Evolutionary conservation across 35 echinoderm and acorn worm species (phyloP).

Genomic region (Ptychodera flava): DNA sequence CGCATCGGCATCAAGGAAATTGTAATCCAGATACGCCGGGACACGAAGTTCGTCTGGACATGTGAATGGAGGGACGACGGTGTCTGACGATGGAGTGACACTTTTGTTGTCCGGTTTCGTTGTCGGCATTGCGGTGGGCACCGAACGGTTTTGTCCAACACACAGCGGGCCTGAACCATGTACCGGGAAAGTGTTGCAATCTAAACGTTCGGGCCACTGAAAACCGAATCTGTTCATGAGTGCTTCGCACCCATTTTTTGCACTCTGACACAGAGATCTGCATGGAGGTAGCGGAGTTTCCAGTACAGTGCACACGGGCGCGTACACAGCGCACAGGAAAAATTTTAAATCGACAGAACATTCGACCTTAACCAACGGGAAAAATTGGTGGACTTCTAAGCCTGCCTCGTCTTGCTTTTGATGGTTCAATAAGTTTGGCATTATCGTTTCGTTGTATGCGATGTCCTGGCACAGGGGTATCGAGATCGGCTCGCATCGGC

Average conservation of each 20-base stretch:
- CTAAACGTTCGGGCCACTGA: slow-evolving; percentile 79
- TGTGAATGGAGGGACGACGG: slow-evolving; percentile 46
- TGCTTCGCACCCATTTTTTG: slow-evolving; percentile 73
- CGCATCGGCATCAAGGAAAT: slow-evolving; percentile 76
- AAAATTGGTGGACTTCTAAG: slow-evolving; percentile 90
- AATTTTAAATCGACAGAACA: slow-evolving; percentile 88
- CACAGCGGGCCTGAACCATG: not conserved
- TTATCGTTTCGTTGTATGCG: slow-evolving; percentile 87
- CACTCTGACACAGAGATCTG: slow-evolving; percentile 77
- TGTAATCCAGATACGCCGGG: slow-evolving; percentile 51
- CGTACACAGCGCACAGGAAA: slow-evolving; percentile 97
- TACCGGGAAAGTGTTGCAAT: slow-evolving; percentile 58
- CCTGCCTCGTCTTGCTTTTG: slow-evolving; percentile 89
- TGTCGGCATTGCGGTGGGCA: slow-evolving; percentile 14
- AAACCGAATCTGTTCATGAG: slow-evolving; percentile 99
- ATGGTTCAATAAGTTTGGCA: slow-evolving; percentile 95
- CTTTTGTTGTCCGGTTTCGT: slow-evolving; percentile 50
- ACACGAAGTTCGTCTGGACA: slow-evolving; percentile 76
- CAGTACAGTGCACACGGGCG: slow-evolving; percentile 64
- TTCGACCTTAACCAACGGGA: slow-evolving; percentile 91
- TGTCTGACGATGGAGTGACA: slow-evolving; percentile 9
- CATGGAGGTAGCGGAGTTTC: slow-evolving; percentile 74
- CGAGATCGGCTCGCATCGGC: slow-evolving; percentile 83
- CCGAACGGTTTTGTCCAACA: slow-evolving; percentile 6
- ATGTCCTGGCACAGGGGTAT: slow-evolving; percentile 93